phyloP scores from a whole-genome alignment of 2,797 vertebrate species.

The Propithecus deckenii region DNA sequence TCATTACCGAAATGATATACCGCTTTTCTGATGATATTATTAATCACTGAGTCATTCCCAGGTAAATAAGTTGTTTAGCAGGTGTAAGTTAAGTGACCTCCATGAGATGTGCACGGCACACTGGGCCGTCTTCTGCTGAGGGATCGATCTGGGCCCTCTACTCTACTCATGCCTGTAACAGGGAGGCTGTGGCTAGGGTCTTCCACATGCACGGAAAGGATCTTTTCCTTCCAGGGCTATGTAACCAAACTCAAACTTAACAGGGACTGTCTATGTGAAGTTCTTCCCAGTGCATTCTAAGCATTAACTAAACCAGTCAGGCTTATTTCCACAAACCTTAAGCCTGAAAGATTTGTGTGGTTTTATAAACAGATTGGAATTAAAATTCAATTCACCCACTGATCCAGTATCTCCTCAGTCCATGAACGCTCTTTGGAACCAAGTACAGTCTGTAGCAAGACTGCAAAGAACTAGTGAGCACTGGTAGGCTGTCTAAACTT shows the following conservation, averaged over 20 bases:
- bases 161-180: neutral
- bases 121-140: neutral
- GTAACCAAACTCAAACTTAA: neutral
- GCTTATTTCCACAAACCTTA: slow-evolving; percentile 6
- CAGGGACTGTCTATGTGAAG: slow-evolving; percentile 8
- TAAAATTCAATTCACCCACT: slow-evolving; percentile 42
- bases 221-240: neutral
- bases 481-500: neutral
- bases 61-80: slow-evolving; percentile 2
- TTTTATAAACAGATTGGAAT: slow-evolving; percentile 18
- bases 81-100: neutral
- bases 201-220: neutral
- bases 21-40: neutral
- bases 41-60: neutral
- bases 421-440: neutral
- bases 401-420: neutral
- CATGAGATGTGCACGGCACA: neutral
- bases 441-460: neutral
- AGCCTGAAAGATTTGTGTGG: slow-evolving; percentile 1
- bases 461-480: neutral
- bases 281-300: neutral
- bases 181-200: neutral
- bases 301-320: neutral
- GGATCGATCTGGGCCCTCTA: neutral
- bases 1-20: slow-evolving; percentile 38